phyloP scores from a whole-genome alignment of 2,113 vertebrate species.

The human region GRCh38 chr2:201583001-201583500 shows the following conservation, averaged over 20 bases:
- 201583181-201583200: background rate
- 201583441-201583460: background rate
- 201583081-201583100: background rate
- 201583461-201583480: background rate
- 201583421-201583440: background rate
- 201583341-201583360: background rate
- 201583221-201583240: background rate
- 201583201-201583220: background rate
- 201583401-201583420: background rate
- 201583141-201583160: background rate
- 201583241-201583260: background rate
- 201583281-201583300: background rate
- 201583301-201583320: background rate
- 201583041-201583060: background rate
- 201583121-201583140: background rate
- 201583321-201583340: background rate
- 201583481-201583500: background rate
- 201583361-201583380: background rate
- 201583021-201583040: background rate
- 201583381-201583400: background rate
- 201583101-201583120: background rate
- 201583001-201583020: background rate
- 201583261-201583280: background rate
- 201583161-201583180: background rate
- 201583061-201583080: background rate